These are phyloP conservation scores for Drosophila ambigua DNA, from an alignment of 1,140 invertebrate species.

Conservation along the genomic window DNA sequence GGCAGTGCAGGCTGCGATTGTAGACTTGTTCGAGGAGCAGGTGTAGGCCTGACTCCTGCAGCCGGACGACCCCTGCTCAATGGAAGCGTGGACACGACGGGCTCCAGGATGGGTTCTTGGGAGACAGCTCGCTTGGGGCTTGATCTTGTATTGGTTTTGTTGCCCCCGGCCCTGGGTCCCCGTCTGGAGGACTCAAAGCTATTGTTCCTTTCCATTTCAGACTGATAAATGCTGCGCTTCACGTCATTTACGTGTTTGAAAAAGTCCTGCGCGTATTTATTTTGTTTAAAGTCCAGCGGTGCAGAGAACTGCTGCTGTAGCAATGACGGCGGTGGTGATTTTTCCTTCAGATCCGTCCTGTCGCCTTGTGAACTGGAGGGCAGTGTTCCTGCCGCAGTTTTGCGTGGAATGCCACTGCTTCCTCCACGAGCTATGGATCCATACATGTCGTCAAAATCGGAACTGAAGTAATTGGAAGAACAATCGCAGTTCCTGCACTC, in stretches of 20 bases:
- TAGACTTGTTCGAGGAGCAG: conserved; percentile 67
- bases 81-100: conserved; percentile 66
- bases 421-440: conserved; percentile 68
- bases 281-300: conserved; percentile 73
- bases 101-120: conserved; percentile 23
- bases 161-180: conserved; percentile 3
- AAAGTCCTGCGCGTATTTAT: conserved; percentile 82
- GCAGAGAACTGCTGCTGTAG: conserved; percentile 30
- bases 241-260: conserved; percentile 83
- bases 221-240: conserved; percentile 81
- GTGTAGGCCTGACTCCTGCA: conserved; percentile 59
- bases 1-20: conserved; percentile 21
- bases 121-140: conserved; percentile 47
- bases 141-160: conserved; percentile 6
- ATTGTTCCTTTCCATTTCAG: conserved; percentile 77
- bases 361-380: conserved; percentile 52
- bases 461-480: conserved; percentile 83
- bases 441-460: conserved; percentile 81
- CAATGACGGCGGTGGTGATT: conserved; percentile 7
- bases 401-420: conserved; percentile 75
- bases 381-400: conserved; percentile 72
- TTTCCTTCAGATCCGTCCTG: conserved; percentile 20
- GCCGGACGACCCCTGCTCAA: conserved; percentile 64
- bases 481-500: conserved; percentile 83
- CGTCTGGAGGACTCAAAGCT: conserved; percentile 59